These are phyloP conservation scores for Apodemus sylvaticus DNA, from an alignment of 2,113 vertebrate genomes.

Conservation along the genomic window DNA sequence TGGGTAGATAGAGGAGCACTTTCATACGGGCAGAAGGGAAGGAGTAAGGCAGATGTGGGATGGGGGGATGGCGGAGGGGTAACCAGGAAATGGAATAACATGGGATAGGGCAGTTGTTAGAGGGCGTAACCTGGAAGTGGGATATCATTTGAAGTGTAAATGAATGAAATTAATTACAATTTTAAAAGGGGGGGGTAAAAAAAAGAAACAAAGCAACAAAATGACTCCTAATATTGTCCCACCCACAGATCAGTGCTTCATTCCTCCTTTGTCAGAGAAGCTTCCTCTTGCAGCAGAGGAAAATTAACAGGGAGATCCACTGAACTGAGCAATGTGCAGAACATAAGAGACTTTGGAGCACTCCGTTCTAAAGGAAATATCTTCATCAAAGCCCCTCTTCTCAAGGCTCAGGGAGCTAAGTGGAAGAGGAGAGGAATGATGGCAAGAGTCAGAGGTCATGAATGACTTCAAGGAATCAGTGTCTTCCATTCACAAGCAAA, in stretches of 20 bases:
- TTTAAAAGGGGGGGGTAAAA: no score
- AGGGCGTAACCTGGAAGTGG: no score
- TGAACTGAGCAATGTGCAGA: not conserved
- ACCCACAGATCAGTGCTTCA: no score
- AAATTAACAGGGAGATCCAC: not conserved
- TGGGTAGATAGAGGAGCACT: no score
- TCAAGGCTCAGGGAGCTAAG: not conserved
- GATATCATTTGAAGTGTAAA: no score
- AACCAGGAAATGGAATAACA: no score
- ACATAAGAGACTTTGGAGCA: not conserved
- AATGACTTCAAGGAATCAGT: not conserved
- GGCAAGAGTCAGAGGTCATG: not conserved
- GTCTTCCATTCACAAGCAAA: not conserved
- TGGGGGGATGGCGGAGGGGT: no score
- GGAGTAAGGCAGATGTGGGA: no score
- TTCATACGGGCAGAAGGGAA: no score
- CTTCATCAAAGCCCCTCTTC: not conserved
- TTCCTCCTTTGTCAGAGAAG: no score
- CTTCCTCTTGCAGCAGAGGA: not conserved
- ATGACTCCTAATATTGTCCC: not conserved
- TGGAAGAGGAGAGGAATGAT: not conserved
- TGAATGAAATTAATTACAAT: no score
- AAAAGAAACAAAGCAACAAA: not conserved
- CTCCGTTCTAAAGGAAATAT: not conserved
- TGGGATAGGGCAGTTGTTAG: no score